Evolutionary conservation across 1,140 invertebrate species (phyloP), one percentile per base, ranked within the genome.

Genomic region (Drosophila arawakana): DNA sequence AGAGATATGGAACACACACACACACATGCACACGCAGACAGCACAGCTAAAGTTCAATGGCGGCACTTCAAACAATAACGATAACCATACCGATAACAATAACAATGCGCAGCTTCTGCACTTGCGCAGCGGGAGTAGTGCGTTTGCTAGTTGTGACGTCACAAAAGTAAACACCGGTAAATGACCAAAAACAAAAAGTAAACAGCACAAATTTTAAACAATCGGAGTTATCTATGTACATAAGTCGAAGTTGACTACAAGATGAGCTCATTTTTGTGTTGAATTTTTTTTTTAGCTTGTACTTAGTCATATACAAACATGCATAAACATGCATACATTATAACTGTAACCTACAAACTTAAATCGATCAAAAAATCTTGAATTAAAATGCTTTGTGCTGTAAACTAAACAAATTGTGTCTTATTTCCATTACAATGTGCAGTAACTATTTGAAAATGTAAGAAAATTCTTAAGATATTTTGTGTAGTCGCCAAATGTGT

Each of bases 251-350:
- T 15, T 13, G 13, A 66, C 30, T 18, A 46, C 2, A 46, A 57
- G 50, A 67, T 67, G 63, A 57, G 52, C 63, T 57, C 52, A 67
- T 30, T 57, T 25, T 54, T 25, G n/a, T 21, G 5, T 15, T 34
- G 18, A 1, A 21, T 21, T 21, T 21, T 21, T 21, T 21, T 21
- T 21, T 21, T 21, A 21, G 18, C 18, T n/a, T 62, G 57, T 67
- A 76, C 66, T 81, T 78, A 78, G 75, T 78, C 80, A 81, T 30
- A 50, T 49, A n/a, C 21, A 55, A 2, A 50, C 30, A 66, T 25
- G 8, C 18, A 37, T 10, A 21, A 30, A 11, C 41, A 30, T 30
- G 25, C 25, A 30, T 30, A 30, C 3, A 30, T 30, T 4, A 30
- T 30, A 30, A 30, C 25, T 30, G 25, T 30, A 30, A 30, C 25